Base-by-base conservation (phyloP, 2,113 vertebrate genomes). In the Macquaria ambigua region DNA sequence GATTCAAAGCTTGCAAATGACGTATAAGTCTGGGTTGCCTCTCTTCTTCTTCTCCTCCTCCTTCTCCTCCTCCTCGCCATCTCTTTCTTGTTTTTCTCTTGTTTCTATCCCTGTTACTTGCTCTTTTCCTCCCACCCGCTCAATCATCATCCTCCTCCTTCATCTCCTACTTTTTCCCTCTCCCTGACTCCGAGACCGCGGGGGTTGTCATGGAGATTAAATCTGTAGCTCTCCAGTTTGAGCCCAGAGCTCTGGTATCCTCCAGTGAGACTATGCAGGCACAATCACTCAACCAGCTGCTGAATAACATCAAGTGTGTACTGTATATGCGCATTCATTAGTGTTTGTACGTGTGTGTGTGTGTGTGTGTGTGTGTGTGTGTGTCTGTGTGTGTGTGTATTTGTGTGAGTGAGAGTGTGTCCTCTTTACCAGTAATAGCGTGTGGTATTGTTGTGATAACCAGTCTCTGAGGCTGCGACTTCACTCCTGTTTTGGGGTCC, bases 401-500 rank as follows among this genome's bases (percentile, higher is more conserved):
- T 67, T 71, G 69, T 31, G 71, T 69, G 81, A 69, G 77, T 53
- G 74, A 59, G 70, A 64, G 56, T 70, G 78, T 43, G 74, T 58
- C 8, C 0, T 37, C 6, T 88, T 95, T 91, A 99, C 98, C 98
- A 86, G 96, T 95, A 81, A 99, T 95, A 43, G 97, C 97, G 0
- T 99, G 98, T 0, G 98, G 98, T 89, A 99, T 97, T 8, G 79
- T 97, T 3, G 97, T 93, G 66, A 98, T 93, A 78, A 95, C 95
- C 89, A 99, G 95, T n/a, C 95, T 95, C 94, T 99, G 98, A 0
- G 91, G 96, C 90, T 99, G 97, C 0, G 93, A 97, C 88, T 96
- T 97, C 46, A 99, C 93, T 43, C 98, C 98, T 0, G 91, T 94
- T 23, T 96, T 96, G 1, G 97, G 96, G 79, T 96, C 97, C 95